Evolutionary conservation across 1,140 invertebrate genomes (phyloP), one percentile per base, ranked within the genome.

Genomic region (Hermetia illucens): DNA sequence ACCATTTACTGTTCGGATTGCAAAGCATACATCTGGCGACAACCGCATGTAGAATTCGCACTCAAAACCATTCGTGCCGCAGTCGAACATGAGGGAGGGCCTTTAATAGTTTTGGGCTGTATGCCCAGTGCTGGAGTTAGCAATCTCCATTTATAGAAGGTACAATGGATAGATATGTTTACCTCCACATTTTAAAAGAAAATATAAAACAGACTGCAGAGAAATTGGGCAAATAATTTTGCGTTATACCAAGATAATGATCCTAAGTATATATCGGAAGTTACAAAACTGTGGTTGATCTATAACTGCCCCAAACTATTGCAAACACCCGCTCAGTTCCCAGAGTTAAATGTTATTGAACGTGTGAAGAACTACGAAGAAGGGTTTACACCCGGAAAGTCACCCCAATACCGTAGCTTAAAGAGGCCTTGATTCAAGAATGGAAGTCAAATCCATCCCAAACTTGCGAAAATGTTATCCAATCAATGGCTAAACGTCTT

Each of bases 71-170:
- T 16, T 6, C 10, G 13, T n/a, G 31, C 48, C 9, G 58, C 58
- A 2, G 43, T 63, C 2, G 58, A 61, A 41, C 52, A 56, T 37
- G 51, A 52, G 6, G 34, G 4, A 51, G n/a, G n/a, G n/a, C n/a
- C n/a, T n/a, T n/a, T n/a, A n/a, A n/a, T 63, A 48, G 43, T 58
- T n/a, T 65, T 52, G 50, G 53, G 51, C 1, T 60, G 41, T 41
- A 62, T 64, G 44, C 29, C 45, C 20, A 34, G 37, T 3, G n/a
- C 33, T 27, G 53, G 55, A 6, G 47, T 51, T 6, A 50, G 51
- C 20, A 46, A 47, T 33, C 18, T 64, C 8, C 22, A 40, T 8
- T 50, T 40, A 50, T 62, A 34, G 40, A 57, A 13, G 48, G 42
- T 9, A 59, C 25, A n/a, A 58, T 64, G 50, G 41, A 58, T 36